A percentile compares a stretch with the other conserved stretches of the same genome.
Conservation (phyloP, 1,140 invertebrate species). For the Microplitis mediator region DNA sequence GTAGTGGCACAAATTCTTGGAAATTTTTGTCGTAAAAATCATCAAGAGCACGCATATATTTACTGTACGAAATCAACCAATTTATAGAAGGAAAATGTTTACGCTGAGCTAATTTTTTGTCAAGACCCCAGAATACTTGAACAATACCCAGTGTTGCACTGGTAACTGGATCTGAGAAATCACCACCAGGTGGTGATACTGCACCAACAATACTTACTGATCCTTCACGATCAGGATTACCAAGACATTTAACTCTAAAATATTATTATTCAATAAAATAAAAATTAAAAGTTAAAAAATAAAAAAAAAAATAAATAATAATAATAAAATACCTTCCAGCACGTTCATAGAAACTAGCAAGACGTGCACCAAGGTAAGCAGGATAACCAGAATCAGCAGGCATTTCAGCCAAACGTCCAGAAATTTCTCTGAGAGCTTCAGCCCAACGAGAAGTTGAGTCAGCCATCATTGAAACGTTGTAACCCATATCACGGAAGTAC, state of each 20-base stretch:
- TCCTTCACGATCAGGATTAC: slow-evolving; percentile 96
- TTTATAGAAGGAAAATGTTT: slow-evolving; percentile 99
- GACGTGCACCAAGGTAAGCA: slow-evolving; percentile 95
- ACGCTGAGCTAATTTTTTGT: slow-evolving; percentile 98
- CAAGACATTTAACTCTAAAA: slow-evolving; percentile 91
- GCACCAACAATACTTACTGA: slow-evolving; percentile 99
- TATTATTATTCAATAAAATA: neutral
- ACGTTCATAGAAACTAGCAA: slow-evolving; percentile 99
- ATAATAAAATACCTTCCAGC: slow-evolving; percentile 73
- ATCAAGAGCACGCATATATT: slow-evolving; percentile 97
- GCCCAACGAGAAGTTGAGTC: slow-evolving; percentile 99
- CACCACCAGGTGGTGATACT: slow-evolving; percentile 99
- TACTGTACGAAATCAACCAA: slow-evolving; percentile 99
- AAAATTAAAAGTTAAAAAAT: neutral
- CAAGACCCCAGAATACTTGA: slow-evolving; percentile 97
- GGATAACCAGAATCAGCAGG: slow-evolving; percentile 99
- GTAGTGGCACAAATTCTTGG: slow-evolving; percentile 95
- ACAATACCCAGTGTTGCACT: slow-evolving; percentile 99
- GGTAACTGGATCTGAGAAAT: slow-evolving; percentile 99
- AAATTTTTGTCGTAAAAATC: slow-evolving; percentile 99
- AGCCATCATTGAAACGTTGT: slow-evolving; percentile 99
- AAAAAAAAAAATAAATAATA: neutral
- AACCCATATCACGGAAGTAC: slow-evolving; percentile 99
- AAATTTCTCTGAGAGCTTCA: slow-evolving; percentile 99
- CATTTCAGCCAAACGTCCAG: slow-evolving; percentile 99